These are phyloP conservation scores for Erannis defoliaria DNA, from an alignment of 2,888 invertebrate genomes.

Conservation along the genomic window DNA sequence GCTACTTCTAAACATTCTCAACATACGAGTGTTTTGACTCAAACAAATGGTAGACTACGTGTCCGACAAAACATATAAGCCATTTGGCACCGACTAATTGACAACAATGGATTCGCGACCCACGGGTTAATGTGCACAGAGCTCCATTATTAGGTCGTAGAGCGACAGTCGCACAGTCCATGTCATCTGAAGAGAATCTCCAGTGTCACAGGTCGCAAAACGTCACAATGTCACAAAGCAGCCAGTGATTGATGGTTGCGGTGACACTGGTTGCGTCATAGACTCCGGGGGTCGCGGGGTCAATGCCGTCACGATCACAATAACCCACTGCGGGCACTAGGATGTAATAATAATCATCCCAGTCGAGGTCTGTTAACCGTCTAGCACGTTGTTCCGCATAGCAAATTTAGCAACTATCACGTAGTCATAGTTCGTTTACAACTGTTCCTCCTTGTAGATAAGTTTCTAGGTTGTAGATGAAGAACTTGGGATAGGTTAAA, in stretches of 20 bases:
- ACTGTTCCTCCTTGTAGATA: background rate
- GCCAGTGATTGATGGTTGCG: slow-evolving; percentile 79
- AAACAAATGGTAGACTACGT: slow-evolving; percentile 8
- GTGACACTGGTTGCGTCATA: slow-evolving; percentile 77
- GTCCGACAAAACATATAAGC: slow-evolving; percentile 12
- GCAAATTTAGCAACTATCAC: slow-evolving; percentile 11
- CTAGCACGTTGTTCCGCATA: slow-evolving; percentile 38
- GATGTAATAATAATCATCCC: slow-evolving; percentile 57
- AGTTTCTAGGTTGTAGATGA: background rate
- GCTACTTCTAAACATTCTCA: slow-evolving; percentile 1
- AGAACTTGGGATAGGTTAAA: slow-evolving; percentile 15
- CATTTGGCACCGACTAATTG: slow-evolving; percentile 5
- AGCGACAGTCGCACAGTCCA: background rate
- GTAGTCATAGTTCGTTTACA: slow-evolving; percentile 1
- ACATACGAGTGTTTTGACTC: slow-evolving; percentile 7
- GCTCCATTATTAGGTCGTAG: background rate
- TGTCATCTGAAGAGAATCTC: slow-evolving; percentile 31
- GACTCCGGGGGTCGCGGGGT: slow-evolving; percentile 74
- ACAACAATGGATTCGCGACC: slow-evolving; percentile 5
- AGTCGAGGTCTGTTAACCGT: slow-evolving; percentile 49
- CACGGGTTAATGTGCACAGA: slow-evolving; percentile 10
- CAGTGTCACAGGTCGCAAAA: slow-evolving; percentile 66
- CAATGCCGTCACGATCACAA: slow-evolving; percentile 78
- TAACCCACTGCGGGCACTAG: slow-evolving; percentile 58
- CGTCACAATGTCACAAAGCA: slow-evolving; percentile 79